Percentiles rank a stretch among this genome's conserved stretches.
These are phyloP conservation scores for Spilosoma lubricipeda DNA, from an alignment of 2,888 invertebrate species.

Conservation along the genomic window DNA sequence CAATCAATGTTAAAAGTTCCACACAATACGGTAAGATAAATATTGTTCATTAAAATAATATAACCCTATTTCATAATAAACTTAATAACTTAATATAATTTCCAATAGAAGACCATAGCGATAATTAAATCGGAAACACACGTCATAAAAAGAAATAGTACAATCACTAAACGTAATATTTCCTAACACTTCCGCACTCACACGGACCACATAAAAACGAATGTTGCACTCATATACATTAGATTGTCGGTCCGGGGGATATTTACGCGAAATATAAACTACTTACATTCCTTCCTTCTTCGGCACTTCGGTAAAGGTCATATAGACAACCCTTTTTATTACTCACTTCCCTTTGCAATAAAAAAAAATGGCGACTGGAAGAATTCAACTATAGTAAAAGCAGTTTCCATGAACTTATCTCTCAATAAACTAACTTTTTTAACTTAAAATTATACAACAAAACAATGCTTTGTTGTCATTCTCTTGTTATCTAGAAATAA, in stretches of 20 bases:
- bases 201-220: conserved; percentile 27
- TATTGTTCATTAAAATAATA: neutral
- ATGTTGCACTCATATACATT: conserved; percentile 35
- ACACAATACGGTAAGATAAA: neutral
- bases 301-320: conserved; percentile 37
- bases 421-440: conserved; percentile 1
- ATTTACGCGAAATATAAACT: conserved; percentile 50
- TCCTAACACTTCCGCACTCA: too few relatives aligned
- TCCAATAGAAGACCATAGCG: neutral
- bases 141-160: neutral
- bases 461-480: neutral
- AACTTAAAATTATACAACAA: conserved; percentile 1
- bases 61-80: too few relatives aligned
- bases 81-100: neutral
- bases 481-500: conserved; percentile 8
- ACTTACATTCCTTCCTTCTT: conserved; percentile 28
- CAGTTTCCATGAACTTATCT: conserved; percentile 3
- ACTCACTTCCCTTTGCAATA: conserved; percentile 33
- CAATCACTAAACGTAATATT: neutral
- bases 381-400: neutral
- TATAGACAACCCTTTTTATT: conserved; percentile 37
- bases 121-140: neutral
- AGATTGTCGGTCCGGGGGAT: conserved; percentile 32
- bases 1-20: neutral
- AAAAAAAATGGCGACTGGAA: conserved; percentile 19